A percentile compares a stretch with the other conserved stretches of the same genome.
These are phyloP conservation scores for Vidua chalybeata DNA, from an alignment of 2,113 vertebrate species.

Conservation along the genomic window DNA sequence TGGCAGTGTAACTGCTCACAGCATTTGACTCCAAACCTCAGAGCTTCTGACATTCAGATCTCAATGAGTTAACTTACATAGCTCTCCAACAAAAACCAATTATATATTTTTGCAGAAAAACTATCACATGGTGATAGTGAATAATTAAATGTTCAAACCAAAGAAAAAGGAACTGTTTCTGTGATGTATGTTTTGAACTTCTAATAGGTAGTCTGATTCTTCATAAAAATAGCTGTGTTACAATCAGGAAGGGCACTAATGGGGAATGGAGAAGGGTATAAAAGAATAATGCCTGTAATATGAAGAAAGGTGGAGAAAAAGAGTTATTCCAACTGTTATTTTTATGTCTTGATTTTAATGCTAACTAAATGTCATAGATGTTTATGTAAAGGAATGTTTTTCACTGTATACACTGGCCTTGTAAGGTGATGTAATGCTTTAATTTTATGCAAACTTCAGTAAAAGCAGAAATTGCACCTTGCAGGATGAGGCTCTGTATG, in stretches of 20 bases:
- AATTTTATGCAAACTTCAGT: not conserved
- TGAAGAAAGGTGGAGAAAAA: not conserved
- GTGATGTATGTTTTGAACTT: constrained; percentile 35
- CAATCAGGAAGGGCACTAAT: not conserved
- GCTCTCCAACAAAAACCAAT: not conserved
- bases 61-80: not conserved
- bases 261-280: not conserved
- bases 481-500: not conserved
- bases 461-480: not conserved
- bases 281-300: not conserved
- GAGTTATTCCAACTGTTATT: not conserved
- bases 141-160: constrained; percentile 42
- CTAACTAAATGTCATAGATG: not conserved
- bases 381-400: not conserved
- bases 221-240: not conserved
- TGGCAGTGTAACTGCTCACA: not conserved
- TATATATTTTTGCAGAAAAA: not conserved
- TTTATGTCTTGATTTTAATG: not conserved
- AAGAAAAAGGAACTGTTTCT: constrained; percentile 32
- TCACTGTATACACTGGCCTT: not conserved
- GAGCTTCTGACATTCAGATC: not conserved
- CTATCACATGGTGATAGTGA: not conserved
- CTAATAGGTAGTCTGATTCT: constrained; percentile 29
- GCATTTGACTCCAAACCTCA: not conserved
- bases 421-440: not conserved